phyloP scores from a whole-genome alignment of 35 echinoderm and acorn worm genomes.

The Amphiura filiformis region DNA sequence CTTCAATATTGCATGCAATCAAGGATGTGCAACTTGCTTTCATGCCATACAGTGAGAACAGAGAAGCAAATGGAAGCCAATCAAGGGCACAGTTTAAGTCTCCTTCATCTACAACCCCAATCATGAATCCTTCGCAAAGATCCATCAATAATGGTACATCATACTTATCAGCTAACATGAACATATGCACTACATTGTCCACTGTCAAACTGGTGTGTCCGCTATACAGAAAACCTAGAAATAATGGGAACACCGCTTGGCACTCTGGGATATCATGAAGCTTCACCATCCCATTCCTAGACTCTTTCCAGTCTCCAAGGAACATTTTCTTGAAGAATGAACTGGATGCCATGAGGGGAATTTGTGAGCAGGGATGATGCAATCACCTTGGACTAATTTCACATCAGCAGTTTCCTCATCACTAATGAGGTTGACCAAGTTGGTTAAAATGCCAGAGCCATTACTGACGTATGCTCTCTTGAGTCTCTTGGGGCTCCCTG shows the following conservation, averaged over 20 bases:
- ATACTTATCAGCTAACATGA: conserved; percentile 98
- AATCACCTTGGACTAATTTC: background rate
- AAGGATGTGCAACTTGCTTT: background rate
- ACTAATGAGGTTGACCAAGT: background rate
- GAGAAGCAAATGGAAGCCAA: background rate
- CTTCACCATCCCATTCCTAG: background rate
- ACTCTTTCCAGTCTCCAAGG: background rate
- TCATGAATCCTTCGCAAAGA: conserved; percentile 46
- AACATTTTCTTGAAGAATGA: background rate
- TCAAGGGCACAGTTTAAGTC: background rate
- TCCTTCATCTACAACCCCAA: background rate
- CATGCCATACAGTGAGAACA: background rate
- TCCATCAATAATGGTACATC: conserved; percentile 68
- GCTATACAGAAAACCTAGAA: conserved; percentile 84
- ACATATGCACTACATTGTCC: conserved; percentile 81
- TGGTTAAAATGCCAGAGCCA: background rate
- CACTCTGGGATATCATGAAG: conserved; percentile 53
- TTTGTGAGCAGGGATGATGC: background rate
- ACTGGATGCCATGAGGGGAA: background rate
- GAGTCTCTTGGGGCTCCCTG: too few relatives aligned
- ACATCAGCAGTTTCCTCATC: background rate
- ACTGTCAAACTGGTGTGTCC: conserved; percentile 81
- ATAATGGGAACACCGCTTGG: conserved; percentile 72
- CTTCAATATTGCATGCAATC: background rate
- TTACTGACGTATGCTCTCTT: background rate